Base-by-base conservation (phyloP, 1,140 invertebrate species). In the Heliconius nattereri region DNA sequence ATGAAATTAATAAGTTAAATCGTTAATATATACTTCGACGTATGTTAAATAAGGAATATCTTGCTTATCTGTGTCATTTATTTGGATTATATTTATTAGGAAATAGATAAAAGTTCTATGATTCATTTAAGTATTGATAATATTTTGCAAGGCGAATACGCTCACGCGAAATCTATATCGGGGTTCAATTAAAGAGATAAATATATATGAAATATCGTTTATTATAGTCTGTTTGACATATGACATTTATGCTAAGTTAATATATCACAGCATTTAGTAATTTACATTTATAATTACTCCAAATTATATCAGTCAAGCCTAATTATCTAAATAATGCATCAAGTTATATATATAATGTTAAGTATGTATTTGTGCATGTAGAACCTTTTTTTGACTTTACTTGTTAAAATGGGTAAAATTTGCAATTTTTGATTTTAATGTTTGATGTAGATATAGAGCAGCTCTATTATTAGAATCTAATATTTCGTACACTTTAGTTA, bases 81-180 rank as follows among this genome's bases (percentile, higher is more conserved):
- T n/a, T 60, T 60, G 54, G n/a, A n/a, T n/a, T n/a, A n/a, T n/a
- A n/a, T n/a, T n/a, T n/a, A n/a, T n/a, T 60, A 60, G 54, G n/a
- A 60, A 60, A 60, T 60, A 60, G 54, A 60, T 60, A 60, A 60
- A 23, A 60, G 54, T 60, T 26, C 20, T 60, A 60, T 60, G 54
- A 60, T 5, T 60, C 54, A 23, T 60, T 60, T 60, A 60, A 60
- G 7, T n/a, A 60, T 60, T 9, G 54, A 3, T 60, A 26, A 60
- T 26, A 60, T 60, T 23, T 60, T 60, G 54, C 54, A 60, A 60
- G 9, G n/a, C 54, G 54, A 60, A 26, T 60, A 60, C 54, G n/a
- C 54, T 60, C 54, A 60, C 54, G 54, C 54, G 9, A 23, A 60
- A 60, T 60, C n/a, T 23, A 60, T 60, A 60, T 66, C 11, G 23